Conservation (phyloP, 2,797 vertebrate genomes). For the Darevskia mixta region DNA sequence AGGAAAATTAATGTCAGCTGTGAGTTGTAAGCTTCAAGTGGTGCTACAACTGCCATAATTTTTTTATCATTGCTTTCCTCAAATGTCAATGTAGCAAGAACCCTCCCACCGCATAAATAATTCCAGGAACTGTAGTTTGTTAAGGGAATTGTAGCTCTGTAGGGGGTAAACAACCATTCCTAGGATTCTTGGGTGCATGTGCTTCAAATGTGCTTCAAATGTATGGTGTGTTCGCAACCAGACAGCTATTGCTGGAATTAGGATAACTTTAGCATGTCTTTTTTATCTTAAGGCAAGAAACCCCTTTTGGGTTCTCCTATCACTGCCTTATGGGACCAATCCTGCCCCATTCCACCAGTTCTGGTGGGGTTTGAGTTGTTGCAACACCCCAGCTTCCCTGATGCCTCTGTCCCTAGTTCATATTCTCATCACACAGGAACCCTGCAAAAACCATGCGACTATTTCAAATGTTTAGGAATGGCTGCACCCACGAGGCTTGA, state of each 20-base stretch:
- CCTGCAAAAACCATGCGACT: slow-evolving; percentile 1
- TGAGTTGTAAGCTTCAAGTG: no score
- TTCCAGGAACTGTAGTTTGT: no score
- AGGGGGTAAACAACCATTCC: no score
- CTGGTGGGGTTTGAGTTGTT: neutral
- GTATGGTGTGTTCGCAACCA: no score
- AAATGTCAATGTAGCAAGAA: neutral
- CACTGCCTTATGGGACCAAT: neutral
- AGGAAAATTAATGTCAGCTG: no score
- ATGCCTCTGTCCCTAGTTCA: neutral
- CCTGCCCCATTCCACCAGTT: neutral
- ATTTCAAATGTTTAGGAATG: neutral
- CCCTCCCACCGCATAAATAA: neutral
- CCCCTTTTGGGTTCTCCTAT: neutral
- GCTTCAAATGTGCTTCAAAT: no score
- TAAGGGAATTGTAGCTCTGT: no score
- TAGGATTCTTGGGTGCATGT: no score
- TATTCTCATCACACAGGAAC: neutral
- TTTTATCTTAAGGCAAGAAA: neutral
- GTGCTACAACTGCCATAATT: no score
- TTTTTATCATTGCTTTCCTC: no score
- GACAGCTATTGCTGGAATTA: neutral
- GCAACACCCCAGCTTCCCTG: neutral
- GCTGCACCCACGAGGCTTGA: neutral
- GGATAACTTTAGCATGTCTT: neutral